Evolutionary conservation across 1,140 invertebrate genomes (phyloP).

Genomic region (Andricus grossulariae): DNA sequence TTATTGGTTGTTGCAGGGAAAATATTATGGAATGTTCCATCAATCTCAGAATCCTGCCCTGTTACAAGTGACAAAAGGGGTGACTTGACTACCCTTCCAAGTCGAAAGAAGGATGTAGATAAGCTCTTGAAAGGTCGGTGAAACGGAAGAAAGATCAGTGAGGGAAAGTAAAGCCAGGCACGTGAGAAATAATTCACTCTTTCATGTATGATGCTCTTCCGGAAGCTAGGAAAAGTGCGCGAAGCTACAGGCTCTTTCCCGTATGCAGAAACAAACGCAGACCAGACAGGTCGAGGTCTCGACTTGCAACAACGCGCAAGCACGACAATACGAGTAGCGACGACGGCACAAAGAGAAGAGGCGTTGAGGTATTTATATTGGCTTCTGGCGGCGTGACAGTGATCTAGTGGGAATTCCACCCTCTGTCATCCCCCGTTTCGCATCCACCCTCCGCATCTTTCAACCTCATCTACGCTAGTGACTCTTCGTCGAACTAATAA

Average conservation of each 20-base stretch:
- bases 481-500: conserved; percentile 68
- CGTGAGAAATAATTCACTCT: conserved; percentile 54
- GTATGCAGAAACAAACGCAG: conserved; percentile 59
- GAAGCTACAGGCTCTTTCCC: conserved; percentile 21
- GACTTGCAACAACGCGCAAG: conserved; percentile 54
- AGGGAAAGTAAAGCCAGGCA: conserved; percentile 36
- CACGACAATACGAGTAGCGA: conserved; percentile 53
- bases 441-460: conserved; percentile 49
- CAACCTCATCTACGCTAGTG: conserved; percentile 50
- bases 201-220: conserved; percentile 42
- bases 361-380: conserved; percentile 76
- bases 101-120: background rate
- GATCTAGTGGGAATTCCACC: conserved; percentile 74
- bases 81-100: background rate
- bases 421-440: conserved; percentile 61
- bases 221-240: conserved; percentile 5
- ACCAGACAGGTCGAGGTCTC: conserved; percentile 65
- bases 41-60: background rate
- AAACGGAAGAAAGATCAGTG: conserved; percentile 37
- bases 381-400: conserved; percentile 73
- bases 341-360: conserved; percentile 52
- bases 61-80: background rate
- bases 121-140: conserved; percentile 13
- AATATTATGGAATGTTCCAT: too few species aligned
- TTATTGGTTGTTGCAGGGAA: too few species aligned